Percentiles rank a stretch among this genome's conserved stretches.
phyloP scores from a whole-genome alignment of 2,888 invertebrate genomes.

The Tenthredo distinguenda region DNA sequence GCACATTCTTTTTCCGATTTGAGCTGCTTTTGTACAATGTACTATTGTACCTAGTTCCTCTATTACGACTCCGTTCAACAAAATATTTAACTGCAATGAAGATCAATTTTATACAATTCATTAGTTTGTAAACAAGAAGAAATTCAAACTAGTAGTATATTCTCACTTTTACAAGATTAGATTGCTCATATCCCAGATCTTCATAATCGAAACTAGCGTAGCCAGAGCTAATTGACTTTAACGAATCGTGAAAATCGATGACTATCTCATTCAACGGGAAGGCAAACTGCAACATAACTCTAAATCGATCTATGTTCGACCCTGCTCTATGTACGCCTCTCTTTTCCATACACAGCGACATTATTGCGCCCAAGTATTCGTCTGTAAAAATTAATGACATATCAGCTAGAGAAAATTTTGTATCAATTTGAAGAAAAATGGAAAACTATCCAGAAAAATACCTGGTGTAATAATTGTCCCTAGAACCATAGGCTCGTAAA shows the following conservation, averaged over 20 bases:
- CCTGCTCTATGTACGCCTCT: slow-evolving; percentile 86
- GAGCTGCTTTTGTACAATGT: slow-evolving; percentile 85
- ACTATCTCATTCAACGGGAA: slow-evolving; percentile 96
- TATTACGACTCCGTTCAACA: slow-evolving; percentile 89
- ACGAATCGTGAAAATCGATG: slow-evolving; percentile 94
- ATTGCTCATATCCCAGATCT: slow-evolving; percentile 89
- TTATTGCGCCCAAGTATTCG: slow-evolving; percentile 85
- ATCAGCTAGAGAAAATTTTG: slow-evolving; percentile 12
- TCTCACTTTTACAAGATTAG: slow-evolving; percentile 89
- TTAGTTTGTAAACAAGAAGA: background rate
- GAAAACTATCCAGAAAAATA: slow-evolving; percentile 64
- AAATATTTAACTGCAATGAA: slow-evolving; percentile 83
- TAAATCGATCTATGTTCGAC: slow-evolving; percentile 89
- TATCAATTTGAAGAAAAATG: background rate
- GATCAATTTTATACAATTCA: background rate
- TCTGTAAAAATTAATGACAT: slow-evolving; percentile 71
- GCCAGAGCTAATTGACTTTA: slow-evolving; percentile 95
- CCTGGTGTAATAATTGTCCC: slow-evolving; percentile 94
- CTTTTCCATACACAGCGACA: slow-evolving; percentile 87
- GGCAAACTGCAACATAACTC: slow-evolving; percentile 90
- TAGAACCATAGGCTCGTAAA: slow-evolving; percentile 92
- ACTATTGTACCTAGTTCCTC: slow-evolving; percentile 93
- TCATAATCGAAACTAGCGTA: slow-evolving; percentile 98
- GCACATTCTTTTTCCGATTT: slow-evolving; percentile 85
- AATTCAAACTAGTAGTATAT: slow-evolving; percentile 26